Evolutionary conservation across 2,797 vertebrate genomes (phyloP), one percentile per base, ranked within the genome.

Genomic region (Lutjanus campechanus): DNA sequence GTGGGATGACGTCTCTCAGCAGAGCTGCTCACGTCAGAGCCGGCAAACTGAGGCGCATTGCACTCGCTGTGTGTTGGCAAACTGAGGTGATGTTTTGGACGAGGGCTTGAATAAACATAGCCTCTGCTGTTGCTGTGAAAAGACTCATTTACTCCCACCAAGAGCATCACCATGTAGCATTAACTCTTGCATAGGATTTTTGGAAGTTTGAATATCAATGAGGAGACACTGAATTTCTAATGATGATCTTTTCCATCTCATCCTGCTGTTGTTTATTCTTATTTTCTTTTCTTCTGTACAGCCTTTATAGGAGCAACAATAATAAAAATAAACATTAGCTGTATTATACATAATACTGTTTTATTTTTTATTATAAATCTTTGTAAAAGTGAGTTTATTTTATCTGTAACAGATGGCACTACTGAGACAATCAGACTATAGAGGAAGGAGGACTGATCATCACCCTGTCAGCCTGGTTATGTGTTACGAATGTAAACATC

Each of bases 91-190:
- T 84, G 88, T 83, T 91, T 90, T 88, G 86, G 77, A 87, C 25
- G 69, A 81, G 58, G 74, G 68, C 83, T 88, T 80, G 82, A 88
- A 90, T 88, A 87, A 93, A 91, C 88, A 79, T 61, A 74, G 77
- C 79, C 77, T 82, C 78, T 83, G 84, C 81, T 77, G 71, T 74
- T 76, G 72, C 79, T 85, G 84, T 84, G 87, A 90, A 89, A 85
- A 87, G 76, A 87, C 81, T 86, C 55, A 82, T 90, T 91, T 86
- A 89, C 84, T 88, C 76, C 83, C 76, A 82, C 84, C 79, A 51
- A 81, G 61, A 79, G 47, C 76, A 70, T 79, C 82, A 76, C 85
- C 85, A 53, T 82, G 72, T 72, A 63, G 65, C 47, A 62, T 86
- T 88, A 83, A 82, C 83, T 69, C 84, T 82, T 67, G n/a, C 68